Evolutionary conservation across 2,113 vertebrate species (phyloP).

Genomic region (Amphiprion percula): DNA sequence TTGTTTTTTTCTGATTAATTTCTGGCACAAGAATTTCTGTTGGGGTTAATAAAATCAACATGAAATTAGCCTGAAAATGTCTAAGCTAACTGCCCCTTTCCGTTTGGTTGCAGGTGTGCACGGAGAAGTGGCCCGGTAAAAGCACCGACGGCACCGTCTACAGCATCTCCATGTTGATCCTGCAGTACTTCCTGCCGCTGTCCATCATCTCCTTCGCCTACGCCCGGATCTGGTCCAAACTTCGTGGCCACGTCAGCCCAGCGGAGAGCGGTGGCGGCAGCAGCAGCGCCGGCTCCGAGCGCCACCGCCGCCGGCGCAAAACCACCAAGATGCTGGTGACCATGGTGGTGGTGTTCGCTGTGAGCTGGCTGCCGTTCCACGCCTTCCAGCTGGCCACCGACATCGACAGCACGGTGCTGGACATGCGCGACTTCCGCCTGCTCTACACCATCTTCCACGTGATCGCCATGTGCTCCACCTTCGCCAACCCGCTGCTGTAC

Average conservation of each 20-base stretch:
- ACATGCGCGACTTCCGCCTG: constrained; percentile 93
- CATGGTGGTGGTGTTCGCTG: constrained; percentile 94
- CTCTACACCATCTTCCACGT: constrained; percentile 96
- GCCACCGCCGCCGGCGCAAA: constrained; percentile 90
- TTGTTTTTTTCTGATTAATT: too few relatives aligned
- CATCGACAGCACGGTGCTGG: constrained; percentile 90
- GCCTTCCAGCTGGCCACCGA: constrained; percentile 96
- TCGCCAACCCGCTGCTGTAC: constrained; percentile 95
- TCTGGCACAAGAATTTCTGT: too few relatives aligned
- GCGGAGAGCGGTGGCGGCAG: constrained; percentile 60
- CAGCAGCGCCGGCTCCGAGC: constrained; percentile 81
- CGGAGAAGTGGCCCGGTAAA: constrained; percentile 94
- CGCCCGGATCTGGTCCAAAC: constrained; percentile 92
- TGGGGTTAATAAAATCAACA: too few relatives aligned
- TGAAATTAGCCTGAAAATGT: too few relatives aligned
- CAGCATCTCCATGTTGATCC: constrained; percentile 91
- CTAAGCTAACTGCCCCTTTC: too few relatives aligned
- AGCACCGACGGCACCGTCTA: constrained; percentile 91
- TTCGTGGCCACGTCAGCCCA: constrained; percentile 91
- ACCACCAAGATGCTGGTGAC: constrained; percentile 97
- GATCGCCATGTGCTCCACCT: constrained; percentile 96
- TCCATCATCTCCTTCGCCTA: constrained; percentile 94
- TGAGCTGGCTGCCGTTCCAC: constrained; percentile 96
- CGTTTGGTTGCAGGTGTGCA: constrained; percentile 81
- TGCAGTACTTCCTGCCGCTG: constrained; percentile 93